Evolutionary conservation across 2,888 invertebrate species (phyloP).

Genomic region (Coleophora flavipennella): DNA sequence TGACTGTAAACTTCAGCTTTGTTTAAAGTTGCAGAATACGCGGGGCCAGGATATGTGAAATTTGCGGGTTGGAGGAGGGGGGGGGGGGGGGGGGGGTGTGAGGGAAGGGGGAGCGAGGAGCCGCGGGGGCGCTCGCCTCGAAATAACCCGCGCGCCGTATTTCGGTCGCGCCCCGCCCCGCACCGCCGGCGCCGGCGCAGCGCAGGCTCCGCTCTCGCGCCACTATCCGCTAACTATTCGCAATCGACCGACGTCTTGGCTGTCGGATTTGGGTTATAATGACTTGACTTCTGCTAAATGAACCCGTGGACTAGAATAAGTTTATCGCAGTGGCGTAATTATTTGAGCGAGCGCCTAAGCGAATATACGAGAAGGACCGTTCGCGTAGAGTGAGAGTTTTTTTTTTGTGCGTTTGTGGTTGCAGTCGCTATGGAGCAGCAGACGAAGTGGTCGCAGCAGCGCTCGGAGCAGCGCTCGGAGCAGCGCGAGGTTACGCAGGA

Average conservation of each 20-base stretch:
- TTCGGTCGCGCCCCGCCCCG: constrained; percentile 55
- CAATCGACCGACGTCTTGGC: constrained; percentile 96
- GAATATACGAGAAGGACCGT: constrained; percentile 48
- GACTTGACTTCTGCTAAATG: constrained; percentile 84
- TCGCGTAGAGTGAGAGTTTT: constrained; percentile 67
- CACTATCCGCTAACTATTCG: constrained; percentile 92
- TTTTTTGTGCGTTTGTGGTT: constrained; percentile 54
- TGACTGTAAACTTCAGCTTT: too few relatives aligned
- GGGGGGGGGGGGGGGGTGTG: constrained; percentile 15
- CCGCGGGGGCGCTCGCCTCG: constrained; percentile 53
- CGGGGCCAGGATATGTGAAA: constrained; percentile 23
- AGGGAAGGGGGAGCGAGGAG: constrained; percentile 29
- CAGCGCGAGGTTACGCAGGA: constrained; percentile 70
- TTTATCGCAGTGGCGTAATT: constrained; percentile 65
- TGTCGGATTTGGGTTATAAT: constrained; percentile 81
- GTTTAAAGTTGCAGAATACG: too few relatives aligned
- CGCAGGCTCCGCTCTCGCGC: constrained; percentile 37
- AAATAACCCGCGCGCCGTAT: constrained; percentile 63
- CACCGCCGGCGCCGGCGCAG: constrained; percentile 39
- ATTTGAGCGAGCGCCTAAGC: constrained; percentile 50
- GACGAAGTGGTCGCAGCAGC: constrained; percentile 68
- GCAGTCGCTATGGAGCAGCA: constrained; percentile 83
- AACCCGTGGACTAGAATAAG: constrained; percentile 70
- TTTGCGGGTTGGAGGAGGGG: constrained; percentile 15
- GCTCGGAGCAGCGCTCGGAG: constrained; percentile 44